Evolutionary conservation across 2,888 invertebrate genomes (phyloP).

Genomic region (Odontomyia ornata): DNA sequence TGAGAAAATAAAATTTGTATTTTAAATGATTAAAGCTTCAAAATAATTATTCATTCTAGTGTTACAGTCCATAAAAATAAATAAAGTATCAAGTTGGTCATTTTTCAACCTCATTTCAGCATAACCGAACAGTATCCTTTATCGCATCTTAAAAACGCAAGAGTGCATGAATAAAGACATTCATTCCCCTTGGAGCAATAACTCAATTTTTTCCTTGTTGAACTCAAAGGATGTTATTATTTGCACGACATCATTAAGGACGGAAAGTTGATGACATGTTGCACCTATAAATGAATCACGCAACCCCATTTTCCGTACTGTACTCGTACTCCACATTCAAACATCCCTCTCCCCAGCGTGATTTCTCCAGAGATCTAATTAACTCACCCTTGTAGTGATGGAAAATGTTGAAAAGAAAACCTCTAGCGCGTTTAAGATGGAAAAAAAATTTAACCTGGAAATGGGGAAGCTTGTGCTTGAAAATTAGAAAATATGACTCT

Average conservation of each 20-base stretch:
- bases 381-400: slow-evolving; percentile 22
- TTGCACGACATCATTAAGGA: slow-evolving; percentile 37
- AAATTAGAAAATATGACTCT: slow-evolving; percentile 37
- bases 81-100: neutral
- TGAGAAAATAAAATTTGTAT: no score
- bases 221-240: slow-evolving; percentile 14
- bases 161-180: slow-evolving; percentile 43
- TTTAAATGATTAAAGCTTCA: no score
- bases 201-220: slow-evolving; percentile 22
- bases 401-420: slow-evolving; percentile 9
- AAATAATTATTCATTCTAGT: no score
- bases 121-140: slow-evolving; percentile 29
- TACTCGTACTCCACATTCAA: no score
- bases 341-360: neutral
- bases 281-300: slow-evolving; percentile 40
- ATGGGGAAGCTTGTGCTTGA: slow-evolving; percentile 4
- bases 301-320: slow-evolving; percentile 32
- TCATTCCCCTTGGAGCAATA: slow-evolving; percentile 35
- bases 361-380: slow-evolving; percentile 42
- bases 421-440: neutral
- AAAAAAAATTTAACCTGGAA: neutral
- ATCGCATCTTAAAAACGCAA: slow-evolving; percentile 43
- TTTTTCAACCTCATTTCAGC: slow-evolving; percentile 6
- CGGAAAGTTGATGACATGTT: slow-evolving; percentile 39
- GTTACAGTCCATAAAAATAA: neutral